A percentile compares a stretch with the other conserved stretches of the same genome.
Evolutionary conservation across 2,888 invertebrate genomes (phyloP).

Genomic region (Euplagia quadripunctaria): DNA sequence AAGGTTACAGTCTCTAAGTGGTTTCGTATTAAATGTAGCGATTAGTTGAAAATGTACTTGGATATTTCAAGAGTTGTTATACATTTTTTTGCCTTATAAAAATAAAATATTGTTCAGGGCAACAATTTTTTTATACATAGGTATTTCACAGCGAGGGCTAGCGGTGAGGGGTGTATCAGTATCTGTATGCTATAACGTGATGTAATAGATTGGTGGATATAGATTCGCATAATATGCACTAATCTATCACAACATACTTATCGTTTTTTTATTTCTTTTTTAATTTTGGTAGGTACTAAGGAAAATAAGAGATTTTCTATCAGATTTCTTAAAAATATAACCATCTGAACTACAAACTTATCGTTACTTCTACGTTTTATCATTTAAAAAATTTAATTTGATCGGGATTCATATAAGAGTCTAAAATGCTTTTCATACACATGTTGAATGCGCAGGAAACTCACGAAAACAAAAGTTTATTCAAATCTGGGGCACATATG

Average conservation of each 20-base stretch:
- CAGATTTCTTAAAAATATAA: not conserved
- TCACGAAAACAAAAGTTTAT: conserved; percentile 16
- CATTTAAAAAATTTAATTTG: not conserved
- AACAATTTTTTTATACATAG: too few species aligned
- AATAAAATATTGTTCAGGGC: too few species aligned
- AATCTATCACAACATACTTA: too few species aligned
- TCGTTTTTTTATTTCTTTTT: too few species aligned
- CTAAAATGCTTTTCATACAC: not conserved
- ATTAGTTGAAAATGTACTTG: not conserved
- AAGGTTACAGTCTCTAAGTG: not conserved
- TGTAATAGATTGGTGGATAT: too few species aligned
- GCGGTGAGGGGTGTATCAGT: too few species aligned
- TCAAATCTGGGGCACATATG: conserved; percentile 13
- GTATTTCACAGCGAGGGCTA: too few species aligned
- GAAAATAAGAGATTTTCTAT: not conserved
- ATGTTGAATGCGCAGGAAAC: conserved; percentile 1
- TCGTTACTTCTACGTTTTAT: not conserved
- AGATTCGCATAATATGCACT: too few species aligned
- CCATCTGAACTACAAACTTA: not conserved
- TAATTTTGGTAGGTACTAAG: not conserved
- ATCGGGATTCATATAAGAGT: not conserved
- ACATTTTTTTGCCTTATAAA: too few species aligned
- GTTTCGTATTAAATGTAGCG: not conserved
- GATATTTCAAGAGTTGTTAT: too few species aligned
- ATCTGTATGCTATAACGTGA: too few species aligned